Evolutionary conservation across 1,140 invertebrate species (phyloP).

Genomic region (Trachymyrmex cornetzi): DNA sequence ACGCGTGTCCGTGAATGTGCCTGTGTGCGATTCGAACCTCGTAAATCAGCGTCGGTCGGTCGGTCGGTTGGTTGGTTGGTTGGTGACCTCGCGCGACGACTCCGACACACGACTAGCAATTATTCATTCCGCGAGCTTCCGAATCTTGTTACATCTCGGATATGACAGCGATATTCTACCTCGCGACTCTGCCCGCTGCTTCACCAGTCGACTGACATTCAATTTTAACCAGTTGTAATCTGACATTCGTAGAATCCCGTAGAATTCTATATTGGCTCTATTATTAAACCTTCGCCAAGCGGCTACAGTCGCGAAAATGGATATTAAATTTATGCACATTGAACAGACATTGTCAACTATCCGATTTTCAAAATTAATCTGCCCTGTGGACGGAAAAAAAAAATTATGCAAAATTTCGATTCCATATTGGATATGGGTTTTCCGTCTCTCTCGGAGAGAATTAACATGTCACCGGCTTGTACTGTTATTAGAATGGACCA

Average conservation of each 20-base stretch:
- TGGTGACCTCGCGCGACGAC: slow-evolving; percentile 62
- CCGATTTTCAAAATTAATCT: not conserved
- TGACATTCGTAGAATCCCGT: slow-evolving; percentile 51
- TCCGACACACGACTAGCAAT: slow-evolving; percentile 60
- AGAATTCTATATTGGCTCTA: slow-evolving; percentile 28
- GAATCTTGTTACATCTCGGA: slow-evolving; percentile 63
- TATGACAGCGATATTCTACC: slow-evolving; percentile 64
- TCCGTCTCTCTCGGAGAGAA: not conserved
- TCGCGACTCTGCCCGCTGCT: slow-evolving; percentile 18
- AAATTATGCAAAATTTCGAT: not conserved
- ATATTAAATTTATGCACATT: not conserved
- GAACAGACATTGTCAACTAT: not conserved
- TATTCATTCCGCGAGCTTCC: slow-evolving; percentile 64
- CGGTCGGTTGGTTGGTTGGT: slow-evolving; percentile 27
- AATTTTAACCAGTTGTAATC: slow-evolving; percentile 57
- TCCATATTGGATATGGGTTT: not conserved
- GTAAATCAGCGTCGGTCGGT: slow-evolving; percentile 56
- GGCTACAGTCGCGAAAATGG: not conserved
- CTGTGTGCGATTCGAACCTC: slow-evolving; percentile 18
- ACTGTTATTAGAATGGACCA: not conserved
- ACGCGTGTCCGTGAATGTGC: not conserved
- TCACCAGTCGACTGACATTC: slow-evolving; percentile 46
- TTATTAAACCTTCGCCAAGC: slow-evolving; percentile 28
- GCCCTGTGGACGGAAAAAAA: not conserved
- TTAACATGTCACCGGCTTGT: not conserved